Conservation (phyloP, 2,113 vertebrate genomes). For the Dermatemys mawii region DNA sequence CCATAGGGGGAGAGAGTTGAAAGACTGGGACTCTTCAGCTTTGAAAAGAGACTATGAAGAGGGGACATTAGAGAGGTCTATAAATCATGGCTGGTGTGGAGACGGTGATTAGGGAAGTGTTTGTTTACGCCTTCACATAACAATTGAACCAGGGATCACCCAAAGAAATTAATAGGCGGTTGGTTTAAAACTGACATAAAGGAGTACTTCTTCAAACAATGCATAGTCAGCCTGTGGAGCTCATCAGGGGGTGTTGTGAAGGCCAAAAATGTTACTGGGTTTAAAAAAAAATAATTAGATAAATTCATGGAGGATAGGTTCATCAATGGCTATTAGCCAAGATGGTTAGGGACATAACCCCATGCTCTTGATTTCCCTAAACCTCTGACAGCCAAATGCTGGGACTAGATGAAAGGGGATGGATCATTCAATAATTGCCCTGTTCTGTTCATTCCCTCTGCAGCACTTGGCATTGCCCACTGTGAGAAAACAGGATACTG, state of each 20-base stretch:
- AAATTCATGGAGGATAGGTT: background rate
- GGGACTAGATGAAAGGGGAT: background rate
- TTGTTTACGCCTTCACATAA: background rate
- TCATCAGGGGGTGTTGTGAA: background rate
- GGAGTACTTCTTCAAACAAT: background rate
- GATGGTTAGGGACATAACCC: background rate
- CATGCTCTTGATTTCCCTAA: background rate
- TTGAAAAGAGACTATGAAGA: background rate
- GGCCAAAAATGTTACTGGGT: background rate
- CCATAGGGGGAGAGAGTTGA: background rate
- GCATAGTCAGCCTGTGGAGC: background rate
- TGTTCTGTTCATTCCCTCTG: background rate
- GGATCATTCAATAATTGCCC: background rate
- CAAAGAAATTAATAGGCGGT: background rate
- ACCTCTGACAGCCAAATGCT: background rate
- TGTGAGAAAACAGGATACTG: background rate
- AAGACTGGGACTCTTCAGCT: background rate
- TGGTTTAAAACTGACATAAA: background rate
- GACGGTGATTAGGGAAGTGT: background rate
- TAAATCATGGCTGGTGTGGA: background rate
- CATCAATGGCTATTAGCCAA: background rate
- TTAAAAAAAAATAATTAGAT: background rate
- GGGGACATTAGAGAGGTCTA: background rate
- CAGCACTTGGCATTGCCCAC: background rate
- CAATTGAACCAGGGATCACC: background rate